Percentiles rank a stretch among this genome's conserved stretches.
These are phyloP conservation scores for Fukomys damarensis DNA, from an alignment of 2,113 vertebrate species.

Conservation along the genomic window DNA sequence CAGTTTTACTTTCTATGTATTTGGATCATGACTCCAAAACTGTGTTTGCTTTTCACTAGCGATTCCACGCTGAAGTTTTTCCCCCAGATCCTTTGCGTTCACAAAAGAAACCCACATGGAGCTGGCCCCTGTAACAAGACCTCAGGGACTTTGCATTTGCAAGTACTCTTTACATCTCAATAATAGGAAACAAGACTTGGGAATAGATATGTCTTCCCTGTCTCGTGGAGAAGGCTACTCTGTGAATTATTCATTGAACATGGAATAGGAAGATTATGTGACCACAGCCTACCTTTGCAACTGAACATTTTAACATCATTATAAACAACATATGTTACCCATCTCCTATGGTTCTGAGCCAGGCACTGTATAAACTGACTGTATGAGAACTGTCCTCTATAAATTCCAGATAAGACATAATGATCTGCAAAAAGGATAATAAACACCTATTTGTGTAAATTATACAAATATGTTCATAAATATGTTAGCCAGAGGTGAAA, in stretches of 20 bases:
- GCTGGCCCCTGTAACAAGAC: constrained; percentile 71
- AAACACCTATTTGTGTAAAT: constrained; percentile 56
- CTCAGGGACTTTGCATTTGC: constrained; percentile 69
- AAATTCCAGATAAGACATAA: constrained; percentile 51
- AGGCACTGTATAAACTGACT: constrained; percentile 54
- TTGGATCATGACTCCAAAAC: neutral
- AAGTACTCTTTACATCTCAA: constrained; percentile 72
- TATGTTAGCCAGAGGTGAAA: constrained; percentile 37
- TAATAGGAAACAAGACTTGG: constrained; percentile 76
- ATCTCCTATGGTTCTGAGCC: neutral
- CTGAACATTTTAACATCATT: constrained; percentile 74
- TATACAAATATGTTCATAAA: constrained; percentile 41
- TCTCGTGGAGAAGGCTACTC: constrained; percentile 52
- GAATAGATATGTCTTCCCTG: constrained; percentile 73
- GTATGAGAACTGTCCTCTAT: constrained; percentile 57
- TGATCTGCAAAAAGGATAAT: constrained; percentile 34
- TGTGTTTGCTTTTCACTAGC: neutral
- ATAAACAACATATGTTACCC: constrained; percentile 48
- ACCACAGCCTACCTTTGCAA: constrained; percentile 70
- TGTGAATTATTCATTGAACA: constrained; percentile 79
- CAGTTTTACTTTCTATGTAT: neutral
- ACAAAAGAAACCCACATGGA: constrained; percentile 69
- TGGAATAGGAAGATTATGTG: constrained; percentile 69
- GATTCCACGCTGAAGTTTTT: constrained; percentile 64
- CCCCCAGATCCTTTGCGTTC: constrained; percentile 35